These are phyloP conservation scores for Hylomyscus alleni DNA, from an alignment of 2,797 vertebrate genomes.

Conservation along the genomic window DNA sequence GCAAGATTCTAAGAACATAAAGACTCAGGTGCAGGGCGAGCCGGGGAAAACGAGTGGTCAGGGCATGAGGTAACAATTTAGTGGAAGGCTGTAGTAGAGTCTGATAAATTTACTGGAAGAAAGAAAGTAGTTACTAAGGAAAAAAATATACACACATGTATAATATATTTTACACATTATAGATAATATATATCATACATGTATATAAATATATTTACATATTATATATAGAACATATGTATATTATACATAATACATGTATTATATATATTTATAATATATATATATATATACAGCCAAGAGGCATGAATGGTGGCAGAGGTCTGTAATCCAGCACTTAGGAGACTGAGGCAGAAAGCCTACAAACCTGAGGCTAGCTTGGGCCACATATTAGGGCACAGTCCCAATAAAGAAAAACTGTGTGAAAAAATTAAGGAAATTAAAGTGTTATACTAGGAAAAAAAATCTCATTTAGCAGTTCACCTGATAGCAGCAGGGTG, in stretches of 20 bases:
- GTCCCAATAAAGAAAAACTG: not conserved
- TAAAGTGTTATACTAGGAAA: constrained; percentile 13
- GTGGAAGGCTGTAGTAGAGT: constrained; percentile 13
- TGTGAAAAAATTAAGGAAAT: constrained; percentile 75
- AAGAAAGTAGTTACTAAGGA: not conserved
- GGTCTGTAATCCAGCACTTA: not conserved
- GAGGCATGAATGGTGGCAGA: not conserved
- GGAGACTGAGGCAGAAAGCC: not conserved
- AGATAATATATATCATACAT: not conserved
- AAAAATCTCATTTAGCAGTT: not conserved
- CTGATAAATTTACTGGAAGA: not conserved
- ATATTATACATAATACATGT: not conserved
- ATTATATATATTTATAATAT: too few species aligned
- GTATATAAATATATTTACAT: not conserved
- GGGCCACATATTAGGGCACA: not conserved
- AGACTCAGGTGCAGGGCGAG: not conserved
- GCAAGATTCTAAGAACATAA: constrained; percentile 3
- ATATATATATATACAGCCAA: not conserved
- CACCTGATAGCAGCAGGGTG: not conserved
- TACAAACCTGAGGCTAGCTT: not conserved
- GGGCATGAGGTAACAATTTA: constrained; percentile 38
- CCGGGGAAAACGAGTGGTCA: not conserved
- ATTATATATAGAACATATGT: not conserved
- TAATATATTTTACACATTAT: not conserved
- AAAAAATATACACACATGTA: not conserved